Evolutionary conservation across 2,797 vertebrate genomes (phyloP).

Genomic region (Xenops minutus): DNA sequence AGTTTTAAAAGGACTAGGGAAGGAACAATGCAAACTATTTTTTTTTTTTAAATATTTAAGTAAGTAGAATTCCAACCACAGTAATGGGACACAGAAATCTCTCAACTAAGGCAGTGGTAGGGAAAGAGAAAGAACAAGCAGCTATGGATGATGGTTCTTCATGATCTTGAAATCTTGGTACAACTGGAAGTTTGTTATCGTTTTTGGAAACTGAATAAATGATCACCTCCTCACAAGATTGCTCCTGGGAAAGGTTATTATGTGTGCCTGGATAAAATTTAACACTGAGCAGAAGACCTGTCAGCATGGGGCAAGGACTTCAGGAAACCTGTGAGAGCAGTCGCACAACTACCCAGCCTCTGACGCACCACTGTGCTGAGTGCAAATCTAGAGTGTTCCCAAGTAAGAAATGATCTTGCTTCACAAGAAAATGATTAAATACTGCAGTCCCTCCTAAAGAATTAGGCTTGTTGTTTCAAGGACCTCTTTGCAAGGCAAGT

Average conservation of each 20-base stretch:
- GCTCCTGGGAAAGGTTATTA: not conserved
- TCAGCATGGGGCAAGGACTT: not conserved
- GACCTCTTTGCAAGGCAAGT: not conserved
- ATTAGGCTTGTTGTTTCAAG: not conserved
- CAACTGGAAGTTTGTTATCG: not conserved
- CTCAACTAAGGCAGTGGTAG: not conserved
- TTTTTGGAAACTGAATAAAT: not conserved
- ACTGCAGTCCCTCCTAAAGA: not conserved
- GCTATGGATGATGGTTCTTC: not conserved
- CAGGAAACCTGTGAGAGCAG: not conserved
- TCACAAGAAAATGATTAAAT: not conserved
- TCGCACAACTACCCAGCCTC: not conserved
- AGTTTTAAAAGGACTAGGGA: not conserved
- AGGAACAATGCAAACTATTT: not conserved
- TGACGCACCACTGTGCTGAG: accelerated
- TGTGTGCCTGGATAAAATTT: not conserved
- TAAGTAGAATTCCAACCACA: not conserved
- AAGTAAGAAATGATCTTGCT: not conserved
- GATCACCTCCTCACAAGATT: not conserved
- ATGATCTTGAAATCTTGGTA: not conserved
- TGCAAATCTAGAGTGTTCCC: not conserved
- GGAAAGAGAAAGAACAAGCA: accelerated
- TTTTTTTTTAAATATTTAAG: not conserved
- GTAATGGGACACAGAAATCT: not conserved
- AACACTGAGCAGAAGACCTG: not conserved